Percentiles rank a stretch among this genome's conserved stretches.
phyloP scores from a whole-genome alignment of 1,140 invertebrate genomes.

The Drosophila arizonae region DNA sequence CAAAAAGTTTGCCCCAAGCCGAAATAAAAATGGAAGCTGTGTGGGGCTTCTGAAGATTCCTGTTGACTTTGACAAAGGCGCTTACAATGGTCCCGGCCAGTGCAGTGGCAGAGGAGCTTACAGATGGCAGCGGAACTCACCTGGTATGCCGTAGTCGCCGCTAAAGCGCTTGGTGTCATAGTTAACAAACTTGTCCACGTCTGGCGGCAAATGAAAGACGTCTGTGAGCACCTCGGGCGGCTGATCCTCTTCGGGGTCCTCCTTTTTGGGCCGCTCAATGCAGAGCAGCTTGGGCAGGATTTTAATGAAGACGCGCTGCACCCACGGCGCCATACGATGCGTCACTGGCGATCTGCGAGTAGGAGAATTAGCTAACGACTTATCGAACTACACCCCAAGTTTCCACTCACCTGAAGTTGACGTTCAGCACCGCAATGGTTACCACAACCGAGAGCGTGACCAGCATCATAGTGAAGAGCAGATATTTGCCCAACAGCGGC shows the following conservation, averaged over 20 bases:
- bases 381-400: rapidly evolving
- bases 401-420: slow-evolving; percentile 92
- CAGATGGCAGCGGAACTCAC: slow-evolving; percentile 52
- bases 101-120: background rate
- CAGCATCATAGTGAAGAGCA: slow-evolving; percentile 99
- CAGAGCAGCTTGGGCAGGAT: slow-evolving; percentile 93
- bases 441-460: slow-evolving; percentile 99
- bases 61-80: slow-evolving; percentile 13
- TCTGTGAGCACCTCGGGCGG: slow-evolving; percentile 88
- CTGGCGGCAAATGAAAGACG: slow-evolving; percentile 88
- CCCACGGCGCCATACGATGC: slow-evolving; percentile 96
- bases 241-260: slow-evolving; percentile 87
- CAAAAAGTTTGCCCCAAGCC: slow-evolving; percentile 55
- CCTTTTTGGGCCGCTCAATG: slow-evolving; percentile 92
- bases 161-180: slow-evolving; percentile 87
- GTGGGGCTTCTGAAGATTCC: slow-evolving; percentile 33
- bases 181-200: slow-evolving; percentile 88
- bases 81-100: slow-evolving; percentile 31
- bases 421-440: slow-evolving; percentile 98
- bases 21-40: slow-evolving; percentile 54
- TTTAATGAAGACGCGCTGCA: slow-evolving; percentile 93
- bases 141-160: slow-evolving; percentile 89
- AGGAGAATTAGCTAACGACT: background rate
- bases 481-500: slow-evolving; percentile 98
- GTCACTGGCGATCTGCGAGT: slow-evolving; percentile 92